A percentile compares a stretch with the other conserved stretches of the same genome.
Evolutionary conservation across 2,888 invertebrate genomes (phyloP).

Genomic region (Pollenia labialis): DNA sequence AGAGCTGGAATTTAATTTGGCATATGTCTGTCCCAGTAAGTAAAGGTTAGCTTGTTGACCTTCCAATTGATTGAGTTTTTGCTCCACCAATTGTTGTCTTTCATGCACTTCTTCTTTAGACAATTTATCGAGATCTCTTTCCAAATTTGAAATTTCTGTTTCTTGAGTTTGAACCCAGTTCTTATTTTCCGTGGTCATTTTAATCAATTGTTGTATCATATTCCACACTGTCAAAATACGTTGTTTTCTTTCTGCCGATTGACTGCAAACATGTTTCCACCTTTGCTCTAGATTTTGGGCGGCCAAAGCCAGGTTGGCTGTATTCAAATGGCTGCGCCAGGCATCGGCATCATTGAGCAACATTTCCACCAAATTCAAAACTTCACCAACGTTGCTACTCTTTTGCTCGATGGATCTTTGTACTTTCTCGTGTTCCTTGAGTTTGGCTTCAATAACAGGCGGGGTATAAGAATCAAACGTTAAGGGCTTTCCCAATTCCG

Average conservation of each 20-base stretch:
- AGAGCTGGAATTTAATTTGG: slow-evolving; percentile 87
- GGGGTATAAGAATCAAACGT: slow-evolving; percentile 88
- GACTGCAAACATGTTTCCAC: slow-evolving; percentile 91
- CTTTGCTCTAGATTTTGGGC: slow-evolving; percentile 90
- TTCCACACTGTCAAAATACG: slow-evolving; percentile 88
- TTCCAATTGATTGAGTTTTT: slow-evolving; percentile 86
- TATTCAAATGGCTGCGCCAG: slow-evolving; percentile 89
- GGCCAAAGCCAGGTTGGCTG: slow-evolving; percentile 88
- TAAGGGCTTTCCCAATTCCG: slow-evolving; percentile 88
- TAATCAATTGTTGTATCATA: slow-evolving; percentile 86
- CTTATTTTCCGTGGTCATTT: slow-evolving; percentile 86
- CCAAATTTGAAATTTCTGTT: slow-evolving; percentile 85
- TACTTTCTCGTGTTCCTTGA: slow-evolving; percentile 89
- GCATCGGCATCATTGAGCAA: slow-evolving; percentile 90
- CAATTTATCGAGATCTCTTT: slow-evolving; percentile 86
- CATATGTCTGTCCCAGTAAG: slow-evolving; percentile 88
- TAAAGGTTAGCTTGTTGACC: slow-evolving; percentile 86
- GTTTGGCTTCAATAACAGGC: slow-evolving; percentile 88
- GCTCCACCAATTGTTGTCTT: slow-evolving; percentile 86
- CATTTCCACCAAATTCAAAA: slow-evolving; percentile 91
- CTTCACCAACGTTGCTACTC: slow-evolving; percentile 91
- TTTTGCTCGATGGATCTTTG: slow-evolving; percentile 91
- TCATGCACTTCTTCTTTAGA: slow-evolving; percentile 86
- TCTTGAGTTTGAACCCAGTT: slow-evolving; percentile 88
- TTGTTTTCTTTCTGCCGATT: slow-evolving; percentile 89